Evolutionary conservation across 2,797 vertebrate genomes (phyloP).

Genomic region (Pipistrellus pipistrellus): DNA sequence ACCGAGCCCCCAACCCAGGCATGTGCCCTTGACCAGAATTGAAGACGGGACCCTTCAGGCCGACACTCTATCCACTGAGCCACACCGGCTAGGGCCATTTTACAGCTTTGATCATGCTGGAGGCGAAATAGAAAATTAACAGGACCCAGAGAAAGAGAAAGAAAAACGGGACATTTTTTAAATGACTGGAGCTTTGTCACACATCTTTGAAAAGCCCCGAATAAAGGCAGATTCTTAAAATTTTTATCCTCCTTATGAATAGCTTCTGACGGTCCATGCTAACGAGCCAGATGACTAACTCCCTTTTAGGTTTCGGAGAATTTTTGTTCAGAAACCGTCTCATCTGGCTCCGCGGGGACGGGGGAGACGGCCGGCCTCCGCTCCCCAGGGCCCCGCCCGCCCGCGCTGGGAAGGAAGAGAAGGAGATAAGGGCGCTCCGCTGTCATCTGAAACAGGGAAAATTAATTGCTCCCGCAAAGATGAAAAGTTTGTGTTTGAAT

Average conservation of each 20-base stretch:
- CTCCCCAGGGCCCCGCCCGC: slow-evolving; percentile 24
- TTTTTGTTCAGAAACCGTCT: slow-evolving; percentile 79
- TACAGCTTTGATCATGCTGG: not conserved
- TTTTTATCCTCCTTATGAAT: slow-evolving; percentile 74
- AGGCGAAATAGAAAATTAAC: not conserved
- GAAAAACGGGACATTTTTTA: not conserved
- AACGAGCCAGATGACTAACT: slow-evolving; percentile 78
- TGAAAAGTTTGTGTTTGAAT: slow-evolving; percentile 71
- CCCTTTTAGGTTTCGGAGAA: slow-evolving; percentile 76
- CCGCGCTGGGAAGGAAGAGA: slow-evolving; percentile 69
- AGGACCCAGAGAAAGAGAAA: not conserved
- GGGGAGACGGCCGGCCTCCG: slow-evolving; percentile 57
- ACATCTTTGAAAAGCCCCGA: slow-evolving; percentile 62
- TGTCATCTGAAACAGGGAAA: slow-evolving; percentile 66
- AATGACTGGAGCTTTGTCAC: slow-evolving; percentile 64
- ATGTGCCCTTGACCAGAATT: no score
- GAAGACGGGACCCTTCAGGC: no score
- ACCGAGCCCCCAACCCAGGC: no score
- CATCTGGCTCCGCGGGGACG: slow-evolving; percentile 44
- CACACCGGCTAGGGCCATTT: not conserved
- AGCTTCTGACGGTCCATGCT: slow-evolving; percentile 67
- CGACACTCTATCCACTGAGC: no score
- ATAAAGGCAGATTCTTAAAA: slow-evolving; percentile 73
- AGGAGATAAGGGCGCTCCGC: slow-evolving; percentile 72
- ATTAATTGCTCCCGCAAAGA: slow-evolving; percentile 78